phyloP scores from a whole-genome alignment of 1,140 invertebrate species.

The Aphelenchoides besseyi region DNA sequence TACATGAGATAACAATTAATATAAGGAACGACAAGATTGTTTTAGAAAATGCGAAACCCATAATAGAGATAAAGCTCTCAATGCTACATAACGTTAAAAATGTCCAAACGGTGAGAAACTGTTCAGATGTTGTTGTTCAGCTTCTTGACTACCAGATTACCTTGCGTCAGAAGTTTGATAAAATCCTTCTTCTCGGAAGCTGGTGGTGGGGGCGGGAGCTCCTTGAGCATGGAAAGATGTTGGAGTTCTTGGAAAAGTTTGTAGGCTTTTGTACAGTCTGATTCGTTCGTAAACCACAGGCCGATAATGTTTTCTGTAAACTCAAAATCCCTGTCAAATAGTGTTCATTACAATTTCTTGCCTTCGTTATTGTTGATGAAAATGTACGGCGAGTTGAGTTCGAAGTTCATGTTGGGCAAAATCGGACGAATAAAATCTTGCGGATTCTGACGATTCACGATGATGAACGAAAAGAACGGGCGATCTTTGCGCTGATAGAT shows the following conservation, averaged over 20 bases:
- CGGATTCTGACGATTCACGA: slow-evolving; percentile 51
- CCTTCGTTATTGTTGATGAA: slow-evolving; percentile 46
- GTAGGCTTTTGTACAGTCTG: neutral
- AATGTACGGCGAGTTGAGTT: slow-evolving; percentile 44
- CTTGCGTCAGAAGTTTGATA: neutral
- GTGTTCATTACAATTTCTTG: neutral
- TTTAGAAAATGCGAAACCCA: neutral
- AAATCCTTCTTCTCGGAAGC: neutral
- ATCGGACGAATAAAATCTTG: slow-evolving; percentile 50
- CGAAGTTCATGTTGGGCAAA: slow-evolving; percentile 15
- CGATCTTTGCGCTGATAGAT: slow-evolving; percentile 38
- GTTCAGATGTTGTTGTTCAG: no score
- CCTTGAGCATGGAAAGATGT: neutral
- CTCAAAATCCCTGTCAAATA: neutral
- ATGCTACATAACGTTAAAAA: no score
- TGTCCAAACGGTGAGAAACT: no score
- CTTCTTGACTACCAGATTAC: neutral
- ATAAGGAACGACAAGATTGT: neutral
- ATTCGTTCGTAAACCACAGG: slow-evolving; percentile 1
- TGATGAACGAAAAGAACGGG: slow-evolving; percentile 48
- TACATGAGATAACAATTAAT: neutral
- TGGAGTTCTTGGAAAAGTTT: slow-evolving; percentile 4
- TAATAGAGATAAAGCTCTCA: neutral
- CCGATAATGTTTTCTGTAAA: slow-evolving; percentile 11
- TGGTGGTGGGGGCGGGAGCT: neutral